Evolutionary conservation across 2,888 invertebrate genomes (phyloP), one percentile per base, ranked within the genome.

Genomic region (Leucophora obtusa): DNA sequence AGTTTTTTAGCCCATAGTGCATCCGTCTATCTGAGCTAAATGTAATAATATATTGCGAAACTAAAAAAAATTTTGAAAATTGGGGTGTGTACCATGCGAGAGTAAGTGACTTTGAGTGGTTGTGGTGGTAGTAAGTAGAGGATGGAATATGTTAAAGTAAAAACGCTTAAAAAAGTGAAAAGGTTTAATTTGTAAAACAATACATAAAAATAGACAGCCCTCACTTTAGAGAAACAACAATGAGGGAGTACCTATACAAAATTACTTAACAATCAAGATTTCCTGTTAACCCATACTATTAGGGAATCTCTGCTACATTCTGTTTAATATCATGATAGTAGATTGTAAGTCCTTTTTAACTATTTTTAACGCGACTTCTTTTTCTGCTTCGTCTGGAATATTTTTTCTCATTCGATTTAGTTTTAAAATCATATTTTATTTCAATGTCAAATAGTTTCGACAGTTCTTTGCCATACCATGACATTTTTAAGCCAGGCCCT

Each of bases 381-480:
- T 33, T 15, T 24, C 14, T 9, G 4, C 6, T 47, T 33, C n/a
- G 79, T 24, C 66, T 83, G 85, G 82, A 74, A 58, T 58, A 62
- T 53, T 58, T 35, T 56, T 72, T 69, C 15, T 68, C 81, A 73
- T 81, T 77, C 72, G 83, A 77, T 74, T 81, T 77, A 65, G 60
- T 77, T 81, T 66, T 77, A 77, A 81, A 81, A 81, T 83, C 85
- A 83, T 81, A 82, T 85, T 86, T 86, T 87, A 86, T 86, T 85
- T 83, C 85, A 84, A 86, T 87, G 87, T 87, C 87, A 87, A 87
- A 87, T 84, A 75, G 83, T 85, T 85, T 87, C 87, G 87, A 87
- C 87, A 87, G 86, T 86, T 86, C 82, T 85, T 84, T 85, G 84
- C 85, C 83, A 81, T 82, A 82, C 79, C 85, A 70, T 84, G 85